These are phyloP conservation scores for Synanthedon vespiformis DNA, from an alignment of 2,888 invertebrate genomes.

Conservation along the genomic window DNA sequence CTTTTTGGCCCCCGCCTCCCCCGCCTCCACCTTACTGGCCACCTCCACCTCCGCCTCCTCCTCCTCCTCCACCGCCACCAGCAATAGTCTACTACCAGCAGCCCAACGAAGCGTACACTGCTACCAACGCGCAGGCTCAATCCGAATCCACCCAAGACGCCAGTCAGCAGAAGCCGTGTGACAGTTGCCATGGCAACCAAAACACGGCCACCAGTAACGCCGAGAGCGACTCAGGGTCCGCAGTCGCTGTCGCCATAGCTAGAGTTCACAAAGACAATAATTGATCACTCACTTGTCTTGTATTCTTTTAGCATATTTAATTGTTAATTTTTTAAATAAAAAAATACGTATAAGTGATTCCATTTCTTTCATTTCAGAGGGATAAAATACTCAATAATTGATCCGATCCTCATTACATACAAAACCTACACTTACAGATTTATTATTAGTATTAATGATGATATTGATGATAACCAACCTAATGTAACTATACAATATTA, in stretches of 20 bases:
- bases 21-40: conserved; percentile 15
- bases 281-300: background rate
- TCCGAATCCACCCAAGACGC: background rate
- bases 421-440: too few species aligned
- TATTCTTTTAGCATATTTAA: background rate
- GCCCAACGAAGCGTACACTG: conserved; percentile 5
- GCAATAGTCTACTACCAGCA: conserved; percentile 9
- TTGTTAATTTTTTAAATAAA: too few species aligned
- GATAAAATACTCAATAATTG: too few species aligned
- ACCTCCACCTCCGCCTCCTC: conserved; percentile 7
- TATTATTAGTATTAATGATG: too few species aligned
- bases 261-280: conserved; percentile 9
- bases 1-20: conserved; percentile 1
- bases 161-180: background rate
- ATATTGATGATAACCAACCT: too few species aligned
- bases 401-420: too few species aligned
- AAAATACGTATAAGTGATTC: too few species aligned
- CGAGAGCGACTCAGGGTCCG: conserved; percentile 27
- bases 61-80: conserved; percentile 7
- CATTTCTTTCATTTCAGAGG: too few species aligned
- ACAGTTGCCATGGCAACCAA: conserved; percentile 3
- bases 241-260: conserved; percentile 38
- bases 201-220: conserved; percentile 33
- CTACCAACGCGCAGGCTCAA: background rate
- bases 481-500: too few species aligned